Base-by-base conservation (phyloP, 1,140 invertebrate genomes). In the Thereuonema tuberculata region DNA sequence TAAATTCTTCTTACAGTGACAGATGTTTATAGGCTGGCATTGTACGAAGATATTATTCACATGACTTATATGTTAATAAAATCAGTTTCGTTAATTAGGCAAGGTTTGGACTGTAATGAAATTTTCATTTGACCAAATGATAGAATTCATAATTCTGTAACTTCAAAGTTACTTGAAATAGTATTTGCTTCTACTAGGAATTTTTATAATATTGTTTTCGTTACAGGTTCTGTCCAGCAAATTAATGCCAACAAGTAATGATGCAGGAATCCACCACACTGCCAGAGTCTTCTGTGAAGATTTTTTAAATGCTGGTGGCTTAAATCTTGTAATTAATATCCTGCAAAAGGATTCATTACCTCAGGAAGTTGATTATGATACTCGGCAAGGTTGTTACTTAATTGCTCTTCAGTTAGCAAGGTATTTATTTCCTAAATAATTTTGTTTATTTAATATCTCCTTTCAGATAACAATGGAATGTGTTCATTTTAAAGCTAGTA, bases 321-420 rank as follows among this genome's bases (percentile, higher is more conserved):
- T 79, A 1, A 68, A 67, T 31, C 66, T 76, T 27, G 70, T 79
- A 21, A 68, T 77, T 15, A 70, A 70, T 56, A 70, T 79, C 15
- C 65, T 79, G 28, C 76, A 78, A 62, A 72, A 73, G 24, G 76
- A 79, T 54, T 67, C 73, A 15, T 66, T 78, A 12, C 68, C 71
- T 25, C 62, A 68, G 46, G 77, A 79, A 29, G 71, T 75, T 24
- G 74, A 77, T 60, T 78, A 78, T 65, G 70, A 74, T 43, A 74
- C 75, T 31, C 67, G 75, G 48, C 77, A 78, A 61, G 75, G 71
- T 23, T 76, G 76, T 54, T 78, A 77, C 64, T 71, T 76, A 43
- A 75, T 77, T 26, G 73, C 74, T 60, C 65, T 79, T 12, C 75
- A 77, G 63, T 69, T 79, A 53, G 69, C 75, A 26, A 72, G 72